Base-by-base conservation (phyloP, 2,797 vertebrate species). In the Cyprinodon diabolis region DNA sequence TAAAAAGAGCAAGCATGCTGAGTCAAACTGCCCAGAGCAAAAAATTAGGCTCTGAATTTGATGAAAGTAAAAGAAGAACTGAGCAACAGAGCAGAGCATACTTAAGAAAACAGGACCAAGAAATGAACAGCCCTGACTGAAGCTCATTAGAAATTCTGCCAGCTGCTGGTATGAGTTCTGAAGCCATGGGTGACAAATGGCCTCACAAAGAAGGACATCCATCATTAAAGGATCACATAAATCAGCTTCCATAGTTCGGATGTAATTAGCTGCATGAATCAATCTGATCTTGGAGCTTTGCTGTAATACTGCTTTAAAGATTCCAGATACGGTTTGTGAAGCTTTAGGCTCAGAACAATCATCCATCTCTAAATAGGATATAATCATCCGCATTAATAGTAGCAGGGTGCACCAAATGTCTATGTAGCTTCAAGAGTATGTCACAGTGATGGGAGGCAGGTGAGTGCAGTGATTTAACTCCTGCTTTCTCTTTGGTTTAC, bases 1-100 rank as follows among this genome's bases (percentile, higher is more conserved):
- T 80, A 79, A 80, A 84, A 84, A 83, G 82, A 86, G 74, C 75
- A 73, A 80, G 75, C 6, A 40, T 69, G 78, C 72, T 85, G 70
- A 85, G 74, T 85, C 82, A 79, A 85, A 82, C 12, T 56, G 62
- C 68, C 56, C 45, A 15, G 57, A 76, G 78, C 78, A 13, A 81
- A 77, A 76, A 68, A 67, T 30, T 30, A 79, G 62, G 74, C 77
- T 83, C 80, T 80, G 83, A 85, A 87, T 84, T 83, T 77, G 79
- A 30, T 0, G 37, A 49, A 23, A 65, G 71, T 68, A 71, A 56
- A 70, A 68, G 75, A 69, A 71, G 66, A 77, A 58, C 73, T 17
- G 67, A 66, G 63, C 47, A 48, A 51, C 51, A 56, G 47, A 72
- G 40, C 51, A 66, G 43, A 72, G 60, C 66, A 66, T 69, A 76